Evolutionary conservation across 2,113 vertebrate species (phyloP), one percentile per base, ranked within the genome.

Genomic region (Rhipidura dahli): DNA sequence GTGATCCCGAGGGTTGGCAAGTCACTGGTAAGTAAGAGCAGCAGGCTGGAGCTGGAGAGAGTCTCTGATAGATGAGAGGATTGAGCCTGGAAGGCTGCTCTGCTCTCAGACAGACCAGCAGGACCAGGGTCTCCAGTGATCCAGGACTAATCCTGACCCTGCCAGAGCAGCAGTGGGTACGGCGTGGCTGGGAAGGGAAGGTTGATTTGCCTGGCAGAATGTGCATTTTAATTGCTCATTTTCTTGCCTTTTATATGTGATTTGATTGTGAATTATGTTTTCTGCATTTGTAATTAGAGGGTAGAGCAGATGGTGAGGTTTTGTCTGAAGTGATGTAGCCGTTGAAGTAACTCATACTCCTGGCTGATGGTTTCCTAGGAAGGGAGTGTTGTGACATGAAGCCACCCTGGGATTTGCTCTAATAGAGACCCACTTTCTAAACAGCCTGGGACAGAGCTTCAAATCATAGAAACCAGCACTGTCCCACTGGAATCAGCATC

Each of bases 181-280:
- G 65, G 65, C 6, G 0, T 20, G 85, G 18, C 72, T 59, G 54
- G 47, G 61, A 76, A 79, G 84, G 68, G 73, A 88, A 80, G 82
- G 76, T 56, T 69, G 84, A 83, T 89, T 93, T 95, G 83, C 88
- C 53, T 92, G 72, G 86, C 51, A 90, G 90, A 85, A 84, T 93
- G 66, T 91, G 91, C 94, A 89, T 96, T 97, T 96, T 95, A 97
- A 96, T 96, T 89, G 95, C 95, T 97, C 93, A 92, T 97, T 97
- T 97, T 90, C 91, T 89, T 77, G 75, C 61, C 17, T 73, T 69
- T 89, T 88, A 28, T 59, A 61, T 97, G 90, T 92, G 94, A 94
- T 94, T 96, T 89, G 96, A 77, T 94, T 96, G 90, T 95, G 94
- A 97, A 94, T 97, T 95, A 96, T 95, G 91, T 88, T 96, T 95